Evolutionary conservation across 2,113 vertebrate species (phyloP), one percentile per base, ranked within the genome.

Genomic region (Ctenomys sociabilis): DNA sequence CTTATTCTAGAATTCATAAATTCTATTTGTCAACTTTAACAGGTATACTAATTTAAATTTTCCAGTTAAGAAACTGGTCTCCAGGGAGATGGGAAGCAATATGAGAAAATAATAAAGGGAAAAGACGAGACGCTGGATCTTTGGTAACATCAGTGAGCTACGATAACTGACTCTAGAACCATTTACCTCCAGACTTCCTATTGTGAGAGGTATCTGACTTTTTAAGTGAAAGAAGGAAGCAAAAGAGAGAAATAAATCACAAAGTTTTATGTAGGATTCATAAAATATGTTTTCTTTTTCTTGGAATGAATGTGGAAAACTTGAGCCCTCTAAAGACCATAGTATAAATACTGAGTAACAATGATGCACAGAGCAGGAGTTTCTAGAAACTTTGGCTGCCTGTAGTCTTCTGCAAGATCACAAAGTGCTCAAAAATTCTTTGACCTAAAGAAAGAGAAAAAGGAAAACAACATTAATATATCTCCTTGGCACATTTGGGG

Each of bases 361-460:
- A 93, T 66, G 87, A 91, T n/a, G 88, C 3, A 82, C 63, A 93
- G 91, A 92, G 59, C 28, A 87, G 57, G 88, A 93, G 73, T 63
- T 94, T 94, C 92, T 88, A 96, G 90, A 97, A 30, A 87, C 92
- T 89, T 37, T 82, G 88, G 66, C 54, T 85, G 73, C 32, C 78
- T 78, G 84, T 2, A 17, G 91, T 92, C 97, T 98, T 98, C 97
- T 92, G 86, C 90, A 77, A 68, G 92, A 94, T 98, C 98, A 99
- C 49, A 99, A 97, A 0, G 93, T 98, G 95, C 98, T 98, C 98
- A 99, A 94, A 98, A 99, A 99, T 89, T 98, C 98, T 97, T 98
- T 98, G 85, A 99, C 98, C 99, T 99, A 96, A 85, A 92, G 97
- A 83, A 59, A 93, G n/a, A 13, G 90, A 70, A 70, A 96, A 97